phyloP scores from a whole-genome alignment of 2,888 invertebrate species.

The Heliconius cydno region DNA sequence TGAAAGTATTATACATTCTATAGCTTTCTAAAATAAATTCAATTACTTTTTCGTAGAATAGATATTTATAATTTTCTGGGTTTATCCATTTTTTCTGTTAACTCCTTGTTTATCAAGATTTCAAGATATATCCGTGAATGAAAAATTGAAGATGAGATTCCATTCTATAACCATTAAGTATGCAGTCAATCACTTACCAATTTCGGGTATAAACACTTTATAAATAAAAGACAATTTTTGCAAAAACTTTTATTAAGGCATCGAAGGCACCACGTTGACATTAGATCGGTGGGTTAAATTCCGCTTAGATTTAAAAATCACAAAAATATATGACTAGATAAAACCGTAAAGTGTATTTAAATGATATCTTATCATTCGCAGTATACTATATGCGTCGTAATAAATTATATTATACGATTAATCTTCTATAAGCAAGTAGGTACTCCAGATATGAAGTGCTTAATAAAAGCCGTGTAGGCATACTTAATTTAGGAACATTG shows the following conservation, averaged over 20 bases:
- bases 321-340: conserved; percentile 44
- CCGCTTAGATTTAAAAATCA: conserved; percentile 35
- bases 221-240: conserved; percentile 36
- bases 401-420: neutral
- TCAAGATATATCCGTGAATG: no score
- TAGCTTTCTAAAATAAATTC: neutral
- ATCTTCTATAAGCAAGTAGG: no score
- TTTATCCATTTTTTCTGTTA: no score
- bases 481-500: neutral
- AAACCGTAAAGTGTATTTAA: conserved; percentile 14
- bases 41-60: neutral
- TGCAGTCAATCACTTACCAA: no score
- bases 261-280: conserved; percentile 48
- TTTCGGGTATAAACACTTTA: no score
- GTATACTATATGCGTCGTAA: neutral
- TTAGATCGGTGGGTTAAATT: conserved; percentile 44
- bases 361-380: neutral
- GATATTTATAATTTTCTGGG: neutral
- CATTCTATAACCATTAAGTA: no score
- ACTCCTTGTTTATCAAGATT: no score
- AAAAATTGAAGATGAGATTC: no score
- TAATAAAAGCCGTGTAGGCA: neutral
- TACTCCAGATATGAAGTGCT: no score
- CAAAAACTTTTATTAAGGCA: conserved; percentile 47
- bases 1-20: neutral